Evolutionary conservation across 30 jellyfish, hydroid and myxozoan species (phyloP).

Genomic region (Aurelia sp.): DNA sequence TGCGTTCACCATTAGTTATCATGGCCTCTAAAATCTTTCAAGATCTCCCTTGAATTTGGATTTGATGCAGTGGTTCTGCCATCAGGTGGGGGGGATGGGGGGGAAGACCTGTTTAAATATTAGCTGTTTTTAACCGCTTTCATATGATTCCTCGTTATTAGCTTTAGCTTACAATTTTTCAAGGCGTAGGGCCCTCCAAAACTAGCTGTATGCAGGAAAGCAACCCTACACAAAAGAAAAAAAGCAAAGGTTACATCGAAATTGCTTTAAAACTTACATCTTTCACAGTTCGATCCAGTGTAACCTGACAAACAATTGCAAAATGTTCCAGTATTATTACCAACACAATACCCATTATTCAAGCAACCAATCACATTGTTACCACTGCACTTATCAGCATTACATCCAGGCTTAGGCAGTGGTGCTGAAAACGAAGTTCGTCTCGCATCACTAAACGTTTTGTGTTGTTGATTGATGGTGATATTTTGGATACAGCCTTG

Average conservation of each 20-base stretch:
- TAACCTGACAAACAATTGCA: constrained; percentile 50
- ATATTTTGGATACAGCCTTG: constrained; percentile 44
- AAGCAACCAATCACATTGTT: constrained; percentile 4
- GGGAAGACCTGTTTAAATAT: too few relatives aligned
- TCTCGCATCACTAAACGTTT: constrained; percentile 25
- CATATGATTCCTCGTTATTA: too few relatives aligned
- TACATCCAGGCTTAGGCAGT: constrained; percentile 51
- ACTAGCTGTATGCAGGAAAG: too few relatives aligned
- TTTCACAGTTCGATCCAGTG: constrained; percentile 47
- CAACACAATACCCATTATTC: constrained; percentile 63
- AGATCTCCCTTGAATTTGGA: too few relatives aligned
- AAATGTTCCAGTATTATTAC: constrained; percentile 54
- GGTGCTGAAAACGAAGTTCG: constrained; percentile 45
- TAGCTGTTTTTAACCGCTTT: too few relatives aligned
- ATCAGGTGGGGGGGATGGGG: too few relatives aligned
- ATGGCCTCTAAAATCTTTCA: too few relatives aligned
- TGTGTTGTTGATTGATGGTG: neutral
- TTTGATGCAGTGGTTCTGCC: too few relatives aligned
- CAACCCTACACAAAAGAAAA: neutral
- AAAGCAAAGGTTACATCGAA: neutral
- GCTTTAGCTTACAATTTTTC: too few relatives aligned
- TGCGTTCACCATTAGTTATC: too few relatives aligned
- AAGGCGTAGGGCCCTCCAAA: too few relatives aligned
- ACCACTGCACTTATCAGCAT: constrained; percentile 33
- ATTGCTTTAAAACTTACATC: constrained; percentile 34